Base-by-base conservation (phyloP, 2,888 invertebrate genomes). In the Euplexia lucipara region DNA sequence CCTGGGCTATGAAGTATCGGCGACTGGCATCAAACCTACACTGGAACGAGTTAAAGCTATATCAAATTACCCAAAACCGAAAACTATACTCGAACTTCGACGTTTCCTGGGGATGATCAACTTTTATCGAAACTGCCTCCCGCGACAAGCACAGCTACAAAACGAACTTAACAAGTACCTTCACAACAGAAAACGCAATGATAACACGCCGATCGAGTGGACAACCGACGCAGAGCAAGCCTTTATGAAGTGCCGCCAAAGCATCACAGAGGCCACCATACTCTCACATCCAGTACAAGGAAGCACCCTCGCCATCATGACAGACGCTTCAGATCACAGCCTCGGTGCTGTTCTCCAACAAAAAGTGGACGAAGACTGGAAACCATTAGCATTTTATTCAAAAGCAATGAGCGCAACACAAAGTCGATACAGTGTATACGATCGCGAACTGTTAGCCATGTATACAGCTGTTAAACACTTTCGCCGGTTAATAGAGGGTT, bases 1-100 rank as follows among this genome's bases (percentile, higher is more conserved):
- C 16, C 41, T 52, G 10, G 52, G 52, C 16, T 52, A 52, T n/a
- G 52, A 52, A 39, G 52, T 52, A 1, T 12, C 52, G 37, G 37
- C 37, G n/a, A 20, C 10, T 10, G 41, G 41, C n/a, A 52, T 52
- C n/a, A 52, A 52, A 41, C 52, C 52, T n/a, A 26, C 41, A 3
- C 30, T 41, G 41, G 52, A 52, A 16, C 52, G 41, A 26, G 26
- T 14, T 26, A 1, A 39, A 3, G 18, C 20, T 2, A 51, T 39
- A 1, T 37, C 51, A 6, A 51, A 8, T 3, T 37, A 39, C 22
- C 51, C 51, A 6, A 5, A 51, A 16, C 51, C 37, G 2, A 51
- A 51, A 26, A 51, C 37, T n/a, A 3, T 51, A 14, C 14, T 14
- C 3, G 51, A 51, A 9, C n/a, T 51, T 3, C 51, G 51, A 1